These are phyloP conservation scores for Ganaspis brasiliensis DNA, from an alignment of 2,888 invertebrate genomes.

Conservation along the genomic window DNA sequence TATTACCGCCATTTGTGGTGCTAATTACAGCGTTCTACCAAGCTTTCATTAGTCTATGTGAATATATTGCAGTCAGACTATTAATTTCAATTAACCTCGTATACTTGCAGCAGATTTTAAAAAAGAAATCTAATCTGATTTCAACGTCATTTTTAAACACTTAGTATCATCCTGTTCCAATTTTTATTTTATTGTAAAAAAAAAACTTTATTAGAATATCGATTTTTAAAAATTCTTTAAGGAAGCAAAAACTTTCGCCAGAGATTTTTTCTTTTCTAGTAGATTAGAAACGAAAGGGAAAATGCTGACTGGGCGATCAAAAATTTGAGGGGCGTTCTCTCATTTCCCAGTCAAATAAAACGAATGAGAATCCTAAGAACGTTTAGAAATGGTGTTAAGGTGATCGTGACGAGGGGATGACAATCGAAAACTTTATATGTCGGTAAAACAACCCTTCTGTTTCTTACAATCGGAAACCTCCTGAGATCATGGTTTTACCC, in stretches of 20 bases:
- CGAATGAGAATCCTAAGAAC: background rate
- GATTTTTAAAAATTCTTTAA: too few species aligned
- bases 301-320: background rate
- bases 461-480: constrained; percentile 16
- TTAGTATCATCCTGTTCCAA: too few species aligned
- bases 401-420: constrained; percentile 32
- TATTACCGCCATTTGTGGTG: constrained; percentile 33
- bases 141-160: too few species aligned
- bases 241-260: too few species aligned
- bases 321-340: constrained; percentile 26
- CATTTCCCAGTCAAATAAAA: constrained; percentile 20
- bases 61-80: constrained; percentile 28
- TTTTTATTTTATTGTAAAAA: background rate
- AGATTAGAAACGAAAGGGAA: background rate
- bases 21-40: constrained; percentile 29
- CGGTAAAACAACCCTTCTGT: constrained; percentile 21
- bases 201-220: too few species aligned
- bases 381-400: constrained; percentile 10
- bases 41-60: constrained; percentile 2
- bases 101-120: background rate
- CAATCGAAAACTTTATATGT: background rate
- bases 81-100: constrained; percentile 26
- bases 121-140: background rate
- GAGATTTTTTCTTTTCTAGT: background rate
- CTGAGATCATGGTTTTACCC: background rate